These are phyloP conservation scores for Gonatopus flavifemur DNA, from an alignment of 1,140 invertebrate genomes.

Conservation along the genomic window DNA sequence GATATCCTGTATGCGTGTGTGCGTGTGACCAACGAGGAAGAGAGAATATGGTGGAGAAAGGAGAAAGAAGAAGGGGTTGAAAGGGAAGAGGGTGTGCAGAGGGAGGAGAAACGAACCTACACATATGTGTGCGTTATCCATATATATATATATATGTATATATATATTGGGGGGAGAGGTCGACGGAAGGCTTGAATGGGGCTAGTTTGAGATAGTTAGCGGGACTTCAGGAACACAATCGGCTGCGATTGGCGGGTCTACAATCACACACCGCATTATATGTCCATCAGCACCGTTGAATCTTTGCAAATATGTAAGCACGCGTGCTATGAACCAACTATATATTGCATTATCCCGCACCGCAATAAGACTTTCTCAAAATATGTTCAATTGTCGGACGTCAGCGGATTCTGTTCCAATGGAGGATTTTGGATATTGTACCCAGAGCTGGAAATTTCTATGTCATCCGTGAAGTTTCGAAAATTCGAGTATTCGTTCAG, in stretches of 20 bases:
- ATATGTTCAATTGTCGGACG: too few species aligned
- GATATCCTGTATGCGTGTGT: background rate
- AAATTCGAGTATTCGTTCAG: too few species aligned
- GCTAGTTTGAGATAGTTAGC: conserved; percentile 59
- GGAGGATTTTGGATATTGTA: too few species aligned
- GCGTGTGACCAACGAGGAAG: background rate
- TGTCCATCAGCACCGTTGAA: conserved; percentile 46
- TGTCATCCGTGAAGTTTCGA: too few species aligned
- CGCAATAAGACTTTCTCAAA: too few species aligned
- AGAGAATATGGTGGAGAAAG: conserved; percentile 4
- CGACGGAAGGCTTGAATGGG: conserved; percentile 52
- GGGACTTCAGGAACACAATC: conserved; percentile 57
- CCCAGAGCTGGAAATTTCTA: too few species aligned
- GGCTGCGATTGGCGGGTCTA: conserved; percentile 55
- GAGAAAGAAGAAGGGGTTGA: background rate
- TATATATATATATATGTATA: too few species aligned
- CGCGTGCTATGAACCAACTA: too few species aligned
- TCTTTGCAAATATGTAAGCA: conserved; percentile 46
- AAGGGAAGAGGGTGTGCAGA: conserved; percentile 2
- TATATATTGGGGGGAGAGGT: too few species aligned
- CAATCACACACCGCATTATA: conserved; percentile 55
- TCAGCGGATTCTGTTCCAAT: too few species aligned
- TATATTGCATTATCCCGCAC: conserved; percentile 22
- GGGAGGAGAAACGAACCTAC: conserved; percentile 10
- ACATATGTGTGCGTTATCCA: too few species aligned